phyloP scores from a whole-genome alignment of 1,140 invertebrate species.

The Heterodera carotae region DNA sequence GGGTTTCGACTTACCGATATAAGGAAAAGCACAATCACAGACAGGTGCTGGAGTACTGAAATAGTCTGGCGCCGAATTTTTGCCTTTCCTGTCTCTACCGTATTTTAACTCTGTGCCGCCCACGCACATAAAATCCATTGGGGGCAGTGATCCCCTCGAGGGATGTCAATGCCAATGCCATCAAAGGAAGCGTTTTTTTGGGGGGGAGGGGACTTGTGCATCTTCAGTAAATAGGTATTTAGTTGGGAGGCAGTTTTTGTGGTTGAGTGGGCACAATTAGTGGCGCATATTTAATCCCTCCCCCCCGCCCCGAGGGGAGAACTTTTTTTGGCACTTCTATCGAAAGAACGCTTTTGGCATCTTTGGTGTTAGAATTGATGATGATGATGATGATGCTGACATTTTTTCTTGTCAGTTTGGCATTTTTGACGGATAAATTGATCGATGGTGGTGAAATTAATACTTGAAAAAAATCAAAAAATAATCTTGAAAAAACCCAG shows the following conservation, averaged over 20 bases:
- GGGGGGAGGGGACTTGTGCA: too few relatives aligned
- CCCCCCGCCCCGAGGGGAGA: not conserved
- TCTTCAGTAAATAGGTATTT: too few relatives aligned
- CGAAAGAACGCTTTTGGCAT: not conserved
- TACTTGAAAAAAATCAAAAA: not conserved
- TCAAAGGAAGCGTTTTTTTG: not conserved
- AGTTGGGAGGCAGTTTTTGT: not conserved
- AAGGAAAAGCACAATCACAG: too few relatives aligned
- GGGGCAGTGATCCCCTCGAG: not conserved
- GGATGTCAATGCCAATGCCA: not conserved
- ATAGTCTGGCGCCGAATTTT: not conserved
- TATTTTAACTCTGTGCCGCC: too few relatives aligned
- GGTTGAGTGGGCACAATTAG: not conserved
- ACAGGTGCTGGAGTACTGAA: not conserved
- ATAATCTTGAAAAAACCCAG: too few relatives aligned
- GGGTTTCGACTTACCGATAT: too few relatives aligned
- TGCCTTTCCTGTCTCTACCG: not conserved
- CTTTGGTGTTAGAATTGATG: not conserved
- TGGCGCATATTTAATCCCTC: not conserved
- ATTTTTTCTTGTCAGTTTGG: not conserved
- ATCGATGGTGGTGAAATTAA: not conserved
- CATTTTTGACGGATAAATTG: not conserved
- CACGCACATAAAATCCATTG: too few relatives aligned
- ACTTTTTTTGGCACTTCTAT: not conserved
- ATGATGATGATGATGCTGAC: too few relatives aligned